Percentiles rank a stretch among this genome's conserved stretches.
These are phyloP conservation scores for Orestias chungarensis DNA, from an alignment of 2,797 vertebrate species.

Conservation along the genomic window DNA sequence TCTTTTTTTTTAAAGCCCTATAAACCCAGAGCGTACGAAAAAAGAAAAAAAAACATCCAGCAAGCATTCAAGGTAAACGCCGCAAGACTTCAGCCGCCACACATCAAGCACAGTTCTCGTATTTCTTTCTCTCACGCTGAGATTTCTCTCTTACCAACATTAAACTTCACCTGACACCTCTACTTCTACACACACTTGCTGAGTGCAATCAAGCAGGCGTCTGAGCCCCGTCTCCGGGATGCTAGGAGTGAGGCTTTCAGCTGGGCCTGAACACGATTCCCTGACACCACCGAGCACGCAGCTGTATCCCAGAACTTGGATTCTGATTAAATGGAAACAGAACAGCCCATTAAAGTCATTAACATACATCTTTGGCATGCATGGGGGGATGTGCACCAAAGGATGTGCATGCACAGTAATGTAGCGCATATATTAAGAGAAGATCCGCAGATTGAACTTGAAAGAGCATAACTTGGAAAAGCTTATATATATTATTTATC, in stretches of 20 bases:
- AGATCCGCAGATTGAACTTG: constrained; percentile 76
- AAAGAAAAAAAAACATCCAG: constrained; percentile 24
- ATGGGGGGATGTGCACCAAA: constrained; percentile 57
- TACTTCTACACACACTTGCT: constrained; percentile 24
- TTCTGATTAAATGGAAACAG: constrained; percentile 80
- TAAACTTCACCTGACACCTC: constrained; percentile 64
- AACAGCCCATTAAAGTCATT: constrained; percentile 80
- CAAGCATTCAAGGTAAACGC: constrained; percentile 53
- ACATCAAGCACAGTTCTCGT: constrained; percentile 54
- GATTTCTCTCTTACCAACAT: constrained; percentile 65
- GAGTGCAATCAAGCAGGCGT: constrained; percentile 51
- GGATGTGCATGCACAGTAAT: constrained; percentile 68
- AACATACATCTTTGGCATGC: constrained; percentile 74
- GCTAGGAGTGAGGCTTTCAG: constrained; percentile 35
- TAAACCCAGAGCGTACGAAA: constrained; percentile 14
- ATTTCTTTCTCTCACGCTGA: constrained; percentile 65
- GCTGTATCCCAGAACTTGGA: constrained; percentile 70
- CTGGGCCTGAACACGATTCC: constrained; percentile 59
- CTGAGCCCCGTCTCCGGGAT: constrained; percentile 32
- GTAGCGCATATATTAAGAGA: constrained; percentile 76
- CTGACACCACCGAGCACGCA: constrained; percentile 55
- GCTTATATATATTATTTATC: constrained; percentile 80
- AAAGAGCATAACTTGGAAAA: constrained; percentile 81
- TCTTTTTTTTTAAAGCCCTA: constrained; percentile 27
- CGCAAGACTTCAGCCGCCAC: constrained; percentile 53